Conservation (phyloP, 2,797 vertebrate genomes). For the Sebastes hubbsi region DNA sequence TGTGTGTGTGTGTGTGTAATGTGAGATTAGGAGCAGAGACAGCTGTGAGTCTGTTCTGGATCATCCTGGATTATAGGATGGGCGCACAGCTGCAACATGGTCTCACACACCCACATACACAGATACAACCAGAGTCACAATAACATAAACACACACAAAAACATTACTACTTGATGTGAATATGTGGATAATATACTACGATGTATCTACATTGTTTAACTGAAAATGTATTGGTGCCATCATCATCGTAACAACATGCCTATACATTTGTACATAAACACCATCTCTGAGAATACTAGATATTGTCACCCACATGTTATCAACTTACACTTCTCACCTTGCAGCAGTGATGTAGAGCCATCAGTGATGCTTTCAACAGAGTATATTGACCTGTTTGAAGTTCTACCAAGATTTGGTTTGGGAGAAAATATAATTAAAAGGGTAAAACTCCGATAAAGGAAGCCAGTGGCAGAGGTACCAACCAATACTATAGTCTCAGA, state of each 20-base stretch:
- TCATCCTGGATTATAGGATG: conserved; percentile 78
- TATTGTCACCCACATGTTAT: not conserved
- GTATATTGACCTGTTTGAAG: not conserved
- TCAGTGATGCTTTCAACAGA: not conserved
- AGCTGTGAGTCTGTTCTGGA: conserved; percentile 75
- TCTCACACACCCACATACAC: conserved; percentile 24
- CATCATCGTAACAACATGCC: not conserved
- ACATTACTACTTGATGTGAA: not conserved
- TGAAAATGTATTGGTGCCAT: not conserved
- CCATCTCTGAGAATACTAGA: not conserved
- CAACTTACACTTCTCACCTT: not conserved
- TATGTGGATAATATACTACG: not conserved
- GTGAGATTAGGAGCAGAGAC: conserved; percentile 75
- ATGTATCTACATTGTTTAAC: not conserved
- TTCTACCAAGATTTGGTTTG: not conserved
- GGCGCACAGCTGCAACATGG: conserved; percentile 65
- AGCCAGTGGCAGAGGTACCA: not conserved
- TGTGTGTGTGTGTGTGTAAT: conserved; percentile 23
- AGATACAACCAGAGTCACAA: conserved; percentile 6
- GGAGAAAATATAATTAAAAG: not conserved
- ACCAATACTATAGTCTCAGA: rapidly evolving
- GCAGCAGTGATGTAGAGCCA: not conserved
- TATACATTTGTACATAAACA: not conserved
- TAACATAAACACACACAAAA: conserved; percentile 17
- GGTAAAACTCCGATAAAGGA: no score